A percentile compares a stretch with the other conserved stretches of the same genome.
Conservation (phyloP, 2,113 vertebrate genomes). For the Sceloporus undulatus region DNA sequence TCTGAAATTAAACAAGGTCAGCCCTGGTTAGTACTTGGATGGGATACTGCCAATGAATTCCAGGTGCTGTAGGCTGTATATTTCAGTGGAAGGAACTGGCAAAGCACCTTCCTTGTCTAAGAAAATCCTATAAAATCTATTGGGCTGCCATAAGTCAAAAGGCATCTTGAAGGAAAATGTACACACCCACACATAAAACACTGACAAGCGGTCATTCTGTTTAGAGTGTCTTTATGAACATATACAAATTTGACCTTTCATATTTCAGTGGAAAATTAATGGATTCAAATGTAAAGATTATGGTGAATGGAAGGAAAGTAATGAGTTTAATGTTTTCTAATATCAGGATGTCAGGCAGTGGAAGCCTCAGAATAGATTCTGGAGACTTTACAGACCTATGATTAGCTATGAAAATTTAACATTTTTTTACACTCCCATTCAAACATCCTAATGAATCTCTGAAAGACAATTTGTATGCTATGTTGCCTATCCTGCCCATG, state of each 20-base stretch:
- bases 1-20: too few species aligned
- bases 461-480: too few species aligned
- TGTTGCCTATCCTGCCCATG: not conserved
- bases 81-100: too few species aligned
- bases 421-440: not conserved
- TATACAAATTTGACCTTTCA: not conserved
- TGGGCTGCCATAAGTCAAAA: too few species aligned
- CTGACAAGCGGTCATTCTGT: not conserved
- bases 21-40: too few species aligned
- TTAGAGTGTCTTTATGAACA: not conserved
- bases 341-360: not conserved
- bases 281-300: not conserved
- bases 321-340: not conserved
- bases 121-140: too few species aligned
- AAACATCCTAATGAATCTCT: not conserved
- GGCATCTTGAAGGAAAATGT: too few species aligned
- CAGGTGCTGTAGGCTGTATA: too few species aligned
- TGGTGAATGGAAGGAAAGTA: not conserved
- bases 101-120: too few species aligned
- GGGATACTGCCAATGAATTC: too few species aligned
- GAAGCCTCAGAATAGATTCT: not conserved
- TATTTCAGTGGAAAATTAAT: not conserved
- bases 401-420: not conserved
- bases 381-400: not conserved
- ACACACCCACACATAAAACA: too few species aligned